These are phyloP conservation scores for Seladonia tumulorum DNA, from an alignment of 2,888 invertebrate genomes.

Conservation along the genomic window DNA sequence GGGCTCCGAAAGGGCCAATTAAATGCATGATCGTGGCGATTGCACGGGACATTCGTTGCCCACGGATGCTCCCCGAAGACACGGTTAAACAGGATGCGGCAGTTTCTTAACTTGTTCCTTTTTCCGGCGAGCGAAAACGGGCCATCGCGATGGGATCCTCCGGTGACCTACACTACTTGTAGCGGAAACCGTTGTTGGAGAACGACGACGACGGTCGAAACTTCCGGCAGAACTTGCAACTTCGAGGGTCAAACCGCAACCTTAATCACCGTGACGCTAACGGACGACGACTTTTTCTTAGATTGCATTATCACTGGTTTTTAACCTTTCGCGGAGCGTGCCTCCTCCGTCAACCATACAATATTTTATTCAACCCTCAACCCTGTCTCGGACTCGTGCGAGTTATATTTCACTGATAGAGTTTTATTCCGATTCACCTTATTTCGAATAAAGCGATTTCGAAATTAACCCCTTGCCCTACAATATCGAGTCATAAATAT, in stretches of 20 bases:
- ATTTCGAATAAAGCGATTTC: too few relatives aligned
- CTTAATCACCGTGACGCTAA: neutral
- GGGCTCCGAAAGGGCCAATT: conserved; percentile 70
- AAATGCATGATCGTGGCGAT: conserved; percentile 64
- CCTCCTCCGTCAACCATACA: too few relatives aligned
- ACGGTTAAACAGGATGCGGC: conserved; percentile 2
- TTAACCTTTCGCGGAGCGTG: neutral
- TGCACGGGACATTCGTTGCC: neutral
- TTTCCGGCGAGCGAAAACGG: conserved; percentile 4
- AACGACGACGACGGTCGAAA: neutral
- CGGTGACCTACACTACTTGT: neutral
- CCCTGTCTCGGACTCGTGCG: too few relatives aligned
- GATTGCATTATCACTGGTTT: neutral
- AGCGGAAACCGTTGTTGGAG: neutral
- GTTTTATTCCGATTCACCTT: too few relatives aligned
- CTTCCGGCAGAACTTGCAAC: neutral
- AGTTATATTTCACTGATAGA: too few relatives aligned
- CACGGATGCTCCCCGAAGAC: neutral
- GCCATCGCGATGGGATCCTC: conserved; percentile 1
- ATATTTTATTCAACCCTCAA: too few relatives aligned
- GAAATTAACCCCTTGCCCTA: too few relatives aligned
- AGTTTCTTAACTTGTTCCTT: neutral
- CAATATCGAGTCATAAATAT: too few relatives aligned
- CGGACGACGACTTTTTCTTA: neutral
- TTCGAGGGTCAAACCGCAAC: conserved; percentile 7